These are phyloP conservation scores for Labeo rohita DNA, from an alignment of 2,113 vertebrate species.

Conservation along the genomic window DNA sequence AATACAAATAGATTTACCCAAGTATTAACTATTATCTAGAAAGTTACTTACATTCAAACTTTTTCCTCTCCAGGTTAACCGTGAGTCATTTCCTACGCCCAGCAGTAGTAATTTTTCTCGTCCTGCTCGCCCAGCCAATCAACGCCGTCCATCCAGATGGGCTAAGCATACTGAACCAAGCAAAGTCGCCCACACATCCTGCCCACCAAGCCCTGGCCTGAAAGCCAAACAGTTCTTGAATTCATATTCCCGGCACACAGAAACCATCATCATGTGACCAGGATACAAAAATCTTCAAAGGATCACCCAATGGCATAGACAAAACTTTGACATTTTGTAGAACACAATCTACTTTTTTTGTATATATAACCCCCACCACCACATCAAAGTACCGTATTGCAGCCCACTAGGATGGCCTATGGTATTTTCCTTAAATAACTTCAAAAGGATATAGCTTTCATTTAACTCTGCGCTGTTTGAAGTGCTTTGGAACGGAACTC, in stretches of 20 bases:
- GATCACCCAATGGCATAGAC: background rate
- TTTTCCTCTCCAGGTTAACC: conserved; percentile 62
- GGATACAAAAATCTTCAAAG: conserved; percentile 8
- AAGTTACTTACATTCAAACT: background rate
- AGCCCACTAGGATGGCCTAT: background rate
- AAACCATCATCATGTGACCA: conserved; percentile 82
- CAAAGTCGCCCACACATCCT: conserved; percentile 64
- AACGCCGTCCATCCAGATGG: conserved; percentile 93
- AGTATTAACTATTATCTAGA: background rate
- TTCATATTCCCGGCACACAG: conserved; percentile 74
- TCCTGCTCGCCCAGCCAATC: conserved; percentile 90
- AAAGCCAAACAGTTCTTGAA: conserved; percentile 66
- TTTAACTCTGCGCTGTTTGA: background rate
- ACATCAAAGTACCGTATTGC: background rate
- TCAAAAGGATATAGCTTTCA: background rate
- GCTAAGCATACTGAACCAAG: conserved; percentile 75
- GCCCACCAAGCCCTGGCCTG: conserved; percentile 65
- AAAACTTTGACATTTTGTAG: conserved; percentile 39
- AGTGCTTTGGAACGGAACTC: background rate
- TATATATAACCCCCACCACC: conserved; percentile 18
- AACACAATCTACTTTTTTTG: conserved; percentile 25
- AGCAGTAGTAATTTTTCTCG: conserved; percentile 86
- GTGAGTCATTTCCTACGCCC: conserved; percentile 62
- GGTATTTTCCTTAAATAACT: conserved; percentile 5
- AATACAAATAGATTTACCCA: background rate